Evolutionary conservation across 2,113 vertebrate species (phyloP).

Genomic region (Rhinoderma darwinii): DNA sequence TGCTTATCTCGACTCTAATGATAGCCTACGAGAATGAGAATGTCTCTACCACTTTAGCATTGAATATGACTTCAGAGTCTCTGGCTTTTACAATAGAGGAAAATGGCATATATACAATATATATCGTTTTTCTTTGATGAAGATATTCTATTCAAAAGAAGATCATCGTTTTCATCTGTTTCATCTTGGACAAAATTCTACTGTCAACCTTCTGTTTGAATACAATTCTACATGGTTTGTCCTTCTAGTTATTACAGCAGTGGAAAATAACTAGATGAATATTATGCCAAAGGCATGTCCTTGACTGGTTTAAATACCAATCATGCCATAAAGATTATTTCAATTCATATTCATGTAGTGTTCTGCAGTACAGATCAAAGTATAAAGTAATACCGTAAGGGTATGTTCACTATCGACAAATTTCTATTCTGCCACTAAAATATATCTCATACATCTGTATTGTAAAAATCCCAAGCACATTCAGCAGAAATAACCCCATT

Average conservation of each 20-base stretch:
- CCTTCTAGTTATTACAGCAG: neutral
- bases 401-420: neutral
- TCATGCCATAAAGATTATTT: neutral
- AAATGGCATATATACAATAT: neutral
- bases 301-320: neutral
- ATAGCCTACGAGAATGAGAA: neutral
- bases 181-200: neutral
- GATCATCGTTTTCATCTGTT: neutral
- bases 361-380: neutral
- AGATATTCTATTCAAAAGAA: neutral
- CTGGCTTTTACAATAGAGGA: neutral
- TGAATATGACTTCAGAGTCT: neutral
- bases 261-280: neutral
- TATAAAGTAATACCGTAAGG: neutral
- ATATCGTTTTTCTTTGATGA: constrained; percentile 11
- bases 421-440: neutral
- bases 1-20: neutral
- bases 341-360: neutral
- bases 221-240: neutral
- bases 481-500: neutral
- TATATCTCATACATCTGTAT: neutral
- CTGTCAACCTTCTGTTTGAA: neutral
- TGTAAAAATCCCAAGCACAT: neutral
- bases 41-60: neutral
- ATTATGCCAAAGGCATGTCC: neutral